Percentiles rank a stretch among this genome's conserved stretches.
phyloP scores from a whole-genome alignment of 2,888 invertebrate genomes.

The Sesamia inferens region DNA sequence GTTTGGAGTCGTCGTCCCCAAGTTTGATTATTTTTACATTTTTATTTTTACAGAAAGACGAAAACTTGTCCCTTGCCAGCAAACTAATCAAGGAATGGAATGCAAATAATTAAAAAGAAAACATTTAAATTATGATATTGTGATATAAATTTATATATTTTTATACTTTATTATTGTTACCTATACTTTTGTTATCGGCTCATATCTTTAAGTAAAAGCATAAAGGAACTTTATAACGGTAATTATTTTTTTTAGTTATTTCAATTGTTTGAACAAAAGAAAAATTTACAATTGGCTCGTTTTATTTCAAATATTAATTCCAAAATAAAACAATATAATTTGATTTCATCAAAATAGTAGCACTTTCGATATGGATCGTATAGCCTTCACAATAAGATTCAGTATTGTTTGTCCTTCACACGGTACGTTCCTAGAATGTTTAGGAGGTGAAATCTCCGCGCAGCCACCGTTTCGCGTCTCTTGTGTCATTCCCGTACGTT shows the following conservation, averaged over 20 bases:
- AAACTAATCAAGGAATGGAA: constrained; percentile 91
- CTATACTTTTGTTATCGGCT: not conserved
- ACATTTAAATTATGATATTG: constrained; percentile 11
- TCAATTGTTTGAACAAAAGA: constrained; percentile 22
- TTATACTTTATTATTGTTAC: constrained; percentile 38
- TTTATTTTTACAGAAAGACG: constrained; percentile 91
- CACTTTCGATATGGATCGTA: constrained; percentile 63
- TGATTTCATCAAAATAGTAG: constrained; percentile 52
- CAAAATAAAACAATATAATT: constrained; percentile 49
- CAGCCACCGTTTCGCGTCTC: constrained; percentile 93
- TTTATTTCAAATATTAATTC: constrained; percentile 44
- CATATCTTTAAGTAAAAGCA: not conserved
- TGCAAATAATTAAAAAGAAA: constrained; percentile 69
- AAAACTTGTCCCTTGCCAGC: constrained; percentile 92
- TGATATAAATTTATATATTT: constrained; percentile 42
- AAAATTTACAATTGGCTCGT: not conserved
- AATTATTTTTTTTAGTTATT: constrained; percentile 20
- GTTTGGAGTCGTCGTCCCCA: too few relatives aligned
- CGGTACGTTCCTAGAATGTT: constrained; percentile 30
- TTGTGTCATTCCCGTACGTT: constrained; percentile 93
- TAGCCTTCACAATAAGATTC: constrained; percentile 27
- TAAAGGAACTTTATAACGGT: not conserved
- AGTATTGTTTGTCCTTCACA: constrained; percentile 27
- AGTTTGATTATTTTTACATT: not conserved
- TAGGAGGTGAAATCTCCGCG: constrained; percentile 90